These are phyloP conservation scores for Trichopria drosophilae DNA, from an alignment of 2,888 invertebrate genomes.

Conservation along the genomic window DNA sequence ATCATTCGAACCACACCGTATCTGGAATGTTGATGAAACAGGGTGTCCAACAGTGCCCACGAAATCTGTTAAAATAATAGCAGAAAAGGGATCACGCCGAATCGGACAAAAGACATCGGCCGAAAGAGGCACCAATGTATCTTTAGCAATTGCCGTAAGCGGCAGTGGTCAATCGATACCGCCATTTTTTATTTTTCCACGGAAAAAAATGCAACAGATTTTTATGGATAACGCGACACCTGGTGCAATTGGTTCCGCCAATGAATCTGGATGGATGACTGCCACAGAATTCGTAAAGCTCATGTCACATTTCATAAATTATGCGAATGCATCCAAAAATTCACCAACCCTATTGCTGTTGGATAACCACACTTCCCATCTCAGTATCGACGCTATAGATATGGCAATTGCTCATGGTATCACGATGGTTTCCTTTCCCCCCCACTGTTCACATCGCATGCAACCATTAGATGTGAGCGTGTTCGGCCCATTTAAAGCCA, in stretches of 20 bases:
- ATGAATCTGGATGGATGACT: conserved; percentile 34
- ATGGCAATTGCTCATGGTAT: not conserved
- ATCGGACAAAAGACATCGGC: conserved; percentile 35
- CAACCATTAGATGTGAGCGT: conserved; percentile 11
- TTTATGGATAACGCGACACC: conserved; percentile 31
- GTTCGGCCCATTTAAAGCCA: not conserved
- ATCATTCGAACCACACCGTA: conserved; percentile 24
- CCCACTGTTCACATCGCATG: conserved; percentile 6
- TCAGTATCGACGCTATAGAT: not conserved
- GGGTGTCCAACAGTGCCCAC: conserved; percentile 24
- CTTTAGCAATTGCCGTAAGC: conserved; percentile 31
- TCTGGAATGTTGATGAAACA: conserved; percentile 35
- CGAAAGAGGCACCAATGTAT: conserved; percentile 34
- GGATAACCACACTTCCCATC: conserved; percentile 31
- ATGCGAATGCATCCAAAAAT: conserved; percentile 26
- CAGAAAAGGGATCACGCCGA: conserved; percentile 27
- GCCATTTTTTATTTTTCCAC: conserved; percentile 34
- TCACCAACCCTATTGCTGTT: conserved; percentile 35
- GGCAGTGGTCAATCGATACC: conserved; percentile 29
- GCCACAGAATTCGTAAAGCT: conserved; percentile 22
- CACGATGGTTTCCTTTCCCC: conserved; percentile 10
- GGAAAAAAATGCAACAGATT: conserved; percentile 28
- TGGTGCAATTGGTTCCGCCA: conserved; percentile 27
- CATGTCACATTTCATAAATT: conserved; percentile 26
- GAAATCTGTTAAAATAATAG: conserved; percentile 26